Base-by-base conservation (phyloP, 2,113 vertebrate species). In the Euleptes europaea region DNA sequence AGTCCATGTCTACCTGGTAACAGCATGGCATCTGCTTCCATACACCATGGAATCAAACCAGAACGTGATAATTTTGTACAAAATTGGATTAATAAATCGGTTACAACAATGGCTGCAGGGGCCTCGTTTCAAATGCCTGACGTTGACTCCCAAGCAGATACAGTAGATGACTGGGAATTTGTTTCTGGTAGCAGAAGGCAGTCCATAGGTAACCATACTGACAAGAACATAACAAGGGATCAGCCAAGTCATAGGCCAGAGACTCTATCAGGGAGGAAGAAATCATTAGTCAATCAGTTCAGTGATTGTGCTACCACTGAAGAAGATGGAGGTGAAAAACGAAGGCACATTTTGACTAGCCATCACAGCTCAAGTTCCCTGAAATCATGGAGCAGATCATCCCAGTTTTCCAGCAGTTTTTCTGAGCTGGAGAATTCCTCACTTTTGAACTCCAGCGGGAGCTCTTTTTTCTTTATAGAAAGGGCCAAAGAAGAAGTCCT, bases 301-400 rank as follows among this genome's bases (percentile, higher is more conserved):
- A 63, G 88, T 35, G 94, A 92, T 42, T 83, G 91, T 28, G 31
- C 84, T n/a, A 95, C 92, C 70, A 95, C 94, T 1, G 95, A 97
- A 3, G 96, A 96, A 38, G 93, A 91, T 66, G 92, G 67, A 4
- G 92, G 85, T 4, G 87, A 88, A 14, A 76, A 87, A 14, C 10
- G 81, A 70, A 82, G 21, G 54, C 79, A 69, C 1, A 0, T 78
- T 66, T 69, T 85, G 3, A 92, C 82, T 83, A 86, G 65, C 57
- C 91, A 90, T 47, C 89, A 54, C 44, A 92, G 47, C n/a, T 92
- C 94, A 69, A 87, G 88, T 0, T 86, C 94, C 21, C 75, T 70
- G 0, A 75, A 26, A 3, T 88, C 88, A 0, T 86, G 89, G 92
- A 28, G 15, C 79, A 90, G 66, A 23, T 78, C 88, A 14, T 14